phyloP scores from a whole-genome alignment of 2,797 vertebrate genomes.

The Poeciliopsis infans region DNA sequence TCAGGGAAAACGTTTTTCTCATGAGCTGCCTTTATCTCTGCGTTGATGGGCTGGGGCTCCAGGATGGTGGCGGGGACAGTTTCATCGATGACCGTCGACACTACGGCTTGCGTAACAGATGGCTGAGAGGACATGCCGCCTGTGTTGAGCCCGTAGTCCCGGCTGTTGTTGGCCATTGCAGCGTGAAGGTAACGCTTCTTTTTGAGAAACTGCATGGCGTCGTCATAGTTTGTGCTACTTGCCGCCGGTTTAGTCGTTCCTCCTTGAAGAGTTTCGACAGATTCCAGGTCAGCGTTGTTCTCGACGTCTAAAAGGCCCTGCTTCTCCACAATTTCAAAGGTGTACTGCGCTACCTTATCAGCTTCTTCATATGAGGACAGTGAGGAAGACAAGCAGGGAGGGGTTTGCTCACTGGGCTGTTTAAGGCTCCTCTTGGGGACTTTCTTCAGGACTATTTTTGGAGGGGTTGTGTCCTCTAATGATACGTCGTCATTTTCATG shows the following conservation, averaged over 20 bases:
- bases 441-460: conserved; percentile 95
- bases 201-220: conserved; percentile 99
- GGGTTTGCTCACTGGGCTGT: conserved; percentile 82
- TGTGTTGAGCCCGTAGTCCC: conserved; percentile 91
- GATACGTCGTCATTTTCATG: conserved; percentile 84
- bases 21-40: conserved; percentile 91
- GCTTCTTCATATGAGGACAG: conserved; percentile 91
- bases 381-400: conserved; percentile 88
- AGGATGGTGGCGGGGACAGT: conserved; percentile 90
- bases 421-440: conserved; percentile 92
- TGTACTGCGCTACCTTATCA: conserved; percentile 91
- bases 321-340: conserved; percentile 97
- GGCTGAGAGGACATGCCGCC: conserved; percentile 92
- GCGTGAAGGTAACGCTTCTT: conserved; percentile 98
- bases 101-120: conserved; percentile 89
- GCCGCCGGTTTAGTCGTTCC: conserved; percentile 90
- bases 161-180: conserved; percentile 85
- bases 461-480: conserved; percentile 88
- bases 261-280: conserved; percentile 89
- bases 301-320: conserved; percentile 91
- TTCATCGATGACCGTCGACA: conserved; percentile 93
- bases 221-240: conserved; percentile 96
- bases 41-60: conserved; percentile 89
- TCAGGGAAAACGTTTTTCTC: conserved; percentile 97
- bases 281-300: conserved; percentile 88